Conservation (phyloP, 1,140 invertebrate genomes). For the Atopsyche davidsoni region DNA sequence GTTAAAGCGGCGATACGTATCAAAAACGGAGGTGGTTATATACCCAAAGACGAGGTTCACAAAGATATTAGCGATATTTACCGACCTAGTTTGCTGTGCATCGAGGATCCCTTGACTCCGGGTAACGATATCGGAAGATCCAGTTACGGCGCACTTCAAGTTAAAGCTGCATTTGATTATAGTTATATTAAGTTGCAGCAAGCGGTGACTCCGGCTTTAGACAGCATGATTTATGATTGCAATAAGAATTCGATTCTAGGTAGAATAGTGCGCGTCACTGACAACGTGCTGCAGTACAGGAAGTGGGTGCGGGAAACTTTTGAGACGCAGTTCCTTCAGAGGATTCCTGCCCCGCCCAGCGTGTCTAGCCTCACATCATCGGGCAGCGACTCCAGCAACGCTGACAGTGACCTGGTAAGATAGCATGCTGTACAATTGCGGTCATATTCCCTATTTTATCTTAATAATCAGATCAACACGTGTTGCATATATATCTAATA, state of each 20-base stretch:
- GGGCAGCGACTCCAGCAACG: slow-evolving; percentile 21
- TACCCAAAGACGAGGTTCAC: slow-evolving; percentile 91
- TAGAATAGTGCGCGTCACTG: slow-evolving; percentile 85
- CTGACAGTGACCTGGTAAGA: slow-evolving; percentile 26
- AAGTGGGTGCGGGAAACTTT: slow-evolving; percentile 66
- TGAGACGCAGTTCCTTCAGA: slow-evolving; percentile 40
- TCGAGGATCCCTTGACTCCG: slow-evolving; percentile 94
- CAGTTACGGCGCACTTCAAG: slow-evolving; percentile 85
- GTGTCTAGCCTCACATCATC: slow-evolving; percentile 16
- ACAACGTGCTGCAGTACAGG: slow-evolving; percentile 89
- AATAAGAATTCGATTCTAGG: slow-evolving; percentile 62
- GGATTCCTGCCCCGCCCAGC: slow-evolving; percentile 13
- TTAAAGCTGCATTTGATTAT: slow-evolving; percentile 89
- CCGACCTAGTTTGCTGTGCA: slow-evolving; percentile 87
- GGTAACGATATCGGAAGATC: slow-evolving; percentile 96
- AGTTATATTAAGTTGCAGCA: slow-evolving; percentile 82
- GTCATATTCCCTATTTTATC: too few relatives aligned
- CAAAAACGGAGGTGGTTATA: slow-evolving; percentile 89
- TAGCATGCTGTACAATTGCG: too few relatives aligned
- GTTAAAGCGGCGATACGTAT: slow-evolving; percentile 89
- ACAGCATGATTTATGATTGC: slow-evolving; percentile 51
- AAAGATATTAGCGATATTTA: slow-evolving; percentile 89
- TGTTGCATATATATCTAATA: too few relatives aligned
- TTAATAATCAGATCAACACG: too few relatives aligned
- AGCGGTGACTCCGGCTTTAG: slow-evolving; percentile 63